phyloP scores from a whole-genome alignment of 2,113 vertebrate species.

The Strix uralensis region DNA sequence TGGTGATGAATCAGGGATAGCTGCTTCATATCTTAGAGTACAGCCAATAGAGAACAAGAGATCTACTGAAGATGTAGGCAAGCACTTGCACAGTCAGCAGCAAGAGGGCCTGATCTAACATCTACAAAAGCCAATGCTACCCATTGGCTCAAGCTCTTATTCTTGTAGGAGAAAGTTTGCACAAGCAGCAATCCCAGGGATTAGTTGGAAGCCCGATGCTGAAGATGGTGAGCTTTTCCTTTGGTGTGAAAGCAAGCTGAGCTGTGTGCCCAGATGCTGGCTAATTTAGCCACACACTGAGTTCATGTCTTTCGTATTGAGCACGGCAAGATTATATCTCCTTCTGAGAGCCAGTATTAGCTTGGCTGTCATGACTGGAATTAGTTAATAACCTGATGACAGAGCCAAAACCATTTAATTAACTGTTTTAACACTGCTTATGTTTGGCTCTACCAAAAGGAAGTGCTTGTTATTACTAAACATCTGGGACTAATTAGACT shows the following conservation, averaged over 20 bases:
- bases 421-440: not conserved
- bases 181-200: not conserved
- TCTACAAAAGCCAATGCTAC: accelerated
- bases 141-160: not conserved
- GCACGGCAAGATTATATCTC: not conserved
- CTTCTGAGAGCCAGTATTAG: not conserved
- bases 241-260: not conserved
- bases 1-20: not conserved
- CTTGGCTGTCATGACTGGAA: not conserved
- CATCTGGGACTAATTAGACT: slow-evolving; percentile 35
- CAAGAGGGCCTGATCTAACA: not conserved
- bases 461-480: slow-evolving; percentile 39
- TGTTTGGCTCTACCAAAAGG: not conserved
- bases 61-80: not conserved
- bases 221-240: not conserved
- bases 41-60: not conserved
- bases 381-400: slow-evolving; percentile 16
- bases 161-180: not conserved
- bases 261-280: accelerated
- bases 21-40: not conserved
- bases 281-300: not conserved
- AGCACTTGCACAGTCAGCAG: not conserved
- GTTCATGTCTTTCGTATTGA: not conserved
- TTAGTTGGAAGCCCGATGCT: not conserved
- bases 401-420: slow-evolving; percentile 46